Conservation (phyloP, 92 coral and sea anemone species). For the Bergia puertoricense region DNA sequence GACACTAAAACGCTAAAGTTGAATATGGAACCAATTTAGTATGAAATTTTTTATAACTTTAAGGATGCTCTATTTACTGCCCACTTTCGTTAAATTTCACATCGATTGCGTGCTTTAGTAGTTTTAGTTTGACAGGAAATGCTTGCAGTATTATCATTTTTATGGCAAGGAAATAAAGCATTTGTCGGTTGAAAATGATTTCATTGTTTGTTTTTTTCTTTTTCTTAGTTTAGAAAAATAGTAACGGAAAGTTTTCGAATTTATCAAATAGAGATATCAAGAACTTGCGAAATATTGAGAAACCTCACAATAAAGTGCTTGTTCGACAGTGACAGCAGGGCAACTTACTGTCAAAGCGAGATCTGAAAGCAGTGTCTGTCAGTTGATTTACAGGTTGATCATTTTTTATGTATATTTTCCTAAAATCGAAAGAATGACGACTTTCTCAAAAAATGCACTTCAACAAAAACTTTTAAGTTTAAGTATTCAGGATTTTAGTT, state of each 20-base stretch:
- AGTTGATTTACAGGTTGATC: not conserved
- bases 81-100: not conserved
- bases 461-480: not conserved
- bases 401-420: not conserved
- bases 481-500: not conserved
- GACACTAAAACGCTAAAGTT: not conserved
- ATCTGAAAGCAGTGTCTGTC: slow-evolving; percentile 23
- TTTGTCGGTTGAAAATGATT: not conserved
- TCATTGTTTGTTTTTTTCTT: not conserved
- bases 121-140: slow-evolving; percentile 31
- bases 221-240: not conserved
- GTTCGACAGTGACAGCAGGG: slow-evolving; percentile 9
- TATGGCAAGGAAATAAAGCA: not conserved
- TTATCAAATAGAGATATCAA: not conserved
- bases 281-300: not conserved
- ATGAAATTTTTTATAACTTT: too few species aligned
- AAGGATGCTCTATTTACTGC: not conserved
- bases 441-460: not conserved
- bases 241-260: not conserved
- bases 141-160: slow-evolving; percentile 7
- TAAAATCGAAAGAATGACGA: slow-evolving; percentile 21
- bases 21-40: too few species aligned
- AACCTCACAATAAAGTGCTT: not conserved
- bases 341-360: slow-evolving; percentile 14
- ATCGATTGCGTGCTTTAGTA: too few species aligned